Evolutionary conservation across 2,888 invertebrate species (phyloP).

Genomic region (Sisyra terminalis): DNA sequence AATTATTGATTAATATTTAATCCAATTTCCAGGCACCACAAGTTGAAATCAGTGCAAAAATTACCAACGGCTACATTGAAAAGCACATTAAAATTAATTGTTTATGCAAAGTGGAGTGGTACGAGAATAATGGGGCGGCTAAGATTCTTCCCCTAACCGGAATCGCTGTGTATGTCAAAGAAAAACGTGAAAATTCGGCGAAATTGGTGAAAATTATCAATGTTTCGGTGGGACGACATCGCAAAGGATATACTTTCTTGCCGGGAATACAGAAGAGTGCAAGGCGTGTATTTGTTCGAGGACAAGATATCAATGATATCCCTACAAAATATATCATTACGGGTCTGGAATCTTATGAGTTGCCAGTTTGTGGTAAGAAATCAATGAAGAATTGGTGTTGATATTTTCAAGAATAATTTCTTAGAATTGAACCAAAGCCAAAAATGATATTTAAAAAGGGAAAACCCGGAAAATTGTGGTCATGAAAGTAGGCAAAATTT

Average conservation of each 20-base stretch:
- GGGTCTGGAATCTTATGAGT: constrained; percentile 46
- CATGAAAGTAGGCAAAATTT: too few relatives aligned
- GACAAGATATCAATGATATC: constrained; percentile 42
- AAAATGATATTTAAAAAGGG: too few relatives aligned
- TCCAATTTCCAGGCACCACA: constrained; percentile 29
- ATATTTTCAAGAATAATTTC: too few relatives aligned
- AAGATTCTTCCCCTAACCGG: constrained; percentile 42
- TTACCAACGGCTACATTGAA: constrained; percentile 29
- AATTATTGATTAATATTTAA: constrained; percentile 12
- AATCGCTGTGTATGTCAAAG: constrained; percentile 34
- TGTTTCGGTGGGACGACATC: constrained; percentile 33
- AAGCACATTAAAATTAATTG: constrained; percentile 44
- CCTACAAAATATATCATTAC: constrained; percentile 48
- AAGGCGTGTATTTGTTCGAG: constrained; percentile 42
- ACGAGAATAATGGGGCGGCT: constrained; percentile 41
- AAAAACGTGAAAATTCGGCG: constrained; percentile 31
- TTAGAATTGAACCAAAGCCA: too few relatives aligned
- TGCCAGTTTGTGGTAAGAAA: constrained; percentile 49
- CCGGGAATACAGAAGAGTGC: constrained; percentile 47
- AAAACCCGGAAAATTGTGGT: too few relatives aligned
- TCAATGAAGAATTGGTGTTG: not conserved
- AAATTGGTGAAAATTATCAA: constrained; percentile 36
- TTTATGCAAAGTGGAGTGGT: constrained; percentile 51
- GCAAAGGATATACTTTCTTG: constrained; percentile 38
- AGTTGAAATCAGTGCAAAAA: constrained; percentile 27